Base-by-base conservation (phyloP, 2,888 invertebrate genomes). In the Andrena marginata region DNA sequence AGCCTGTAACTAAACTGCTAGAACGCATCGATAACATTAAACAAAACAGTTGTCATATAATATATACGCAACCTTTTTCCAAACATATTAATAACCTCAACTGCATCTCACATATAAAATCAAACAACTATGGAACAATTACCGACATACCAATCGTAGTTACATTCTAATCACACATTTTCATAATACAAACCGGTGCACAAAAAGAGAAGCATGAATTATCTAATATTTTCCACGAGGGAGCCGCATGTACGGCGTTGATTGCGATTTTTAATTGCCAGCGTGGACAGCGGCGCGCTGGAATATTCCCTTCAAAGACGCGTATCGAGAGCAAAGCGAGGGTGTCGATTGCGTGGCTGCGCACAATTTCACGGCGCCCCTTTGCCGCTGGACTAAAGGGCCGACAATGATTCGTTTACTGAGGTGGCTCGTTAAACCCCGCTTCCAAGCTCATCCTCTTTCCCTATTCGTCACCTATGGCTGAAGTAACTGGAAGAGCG, bases 391-490 rank as follows among this genome's bases (percentile, higher is more conserved):
- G 65, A 56, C 76, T 72, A 73, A 80, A 82, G 68, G 80, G 49
- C 72, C 68, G 71, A 68, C 80, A 73, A 81, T 86, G 87, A 87
- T 87, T 87, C 87, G 87, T 83, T 88, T 87, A 86, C 80, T 63
- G 81, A 80, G 76, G 84, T 72, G 73, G 81, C 82, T 87, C 86
- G 86, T 87, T 87, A 86, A 77, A 83, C 62, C 69, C 72, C 86
- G 67, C 75, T 70, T 70, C 68, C 70, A 42, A 74, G 84, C 84
- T 77, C 77, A 78, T 80, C 77, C 84, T 82, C 72, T 76, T 73
- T 81, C 49, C 63, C 65, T 42, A 65, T 56, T 63, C 56, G 77
- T 51, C 77, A 65, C 70, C 81, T 69, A 68, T 51, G 67, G 23
- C 33, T 33, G 48, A 49, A 63, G 69, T 69, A 70, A 75, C 64